These are phyloP conservation scores for Neocrepidodera transversa DNA, from an alignment of 2,888 invertebrate genomes.

Conservation along the genomic window DNA sequence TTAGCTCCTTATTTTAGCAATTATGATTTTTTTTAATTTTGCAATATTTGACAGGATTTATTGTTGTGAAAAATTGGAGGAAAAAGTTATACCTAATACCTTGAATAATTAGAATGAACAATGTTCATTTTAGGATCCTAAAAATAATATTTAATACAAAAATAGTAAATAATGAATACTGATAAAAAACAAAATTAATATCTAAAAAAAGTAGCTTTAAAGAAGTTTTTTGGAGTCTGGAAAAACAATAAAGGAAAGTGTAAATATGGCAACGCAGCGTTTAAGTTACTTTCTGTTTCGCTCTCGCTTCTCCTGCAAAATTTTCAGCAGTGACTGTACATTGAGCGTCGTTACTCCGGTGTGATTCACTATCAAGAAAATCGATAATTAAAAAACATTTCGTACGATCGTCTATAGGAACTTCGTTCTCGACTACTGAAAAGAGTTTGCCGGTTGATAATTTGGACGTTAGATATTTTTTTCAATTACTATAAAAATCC, in stretches of 20 bases:
- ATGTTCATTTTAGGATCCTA: no score
- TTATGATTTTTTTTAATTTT: no score
- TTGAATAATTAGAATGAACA: no score
- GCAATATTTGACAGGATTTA: no score
- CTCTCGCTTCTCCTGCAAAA: constrained; percentile 33
- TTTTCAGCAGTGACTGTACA: constrained; percentile 37
- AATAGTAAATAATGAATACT: no score
- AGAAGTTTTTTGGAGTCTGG: not conserved
- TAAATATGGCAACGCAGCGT: constrained; percentile 28
- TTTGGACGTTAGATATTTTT: no score
- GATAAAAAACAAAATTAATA: no score
- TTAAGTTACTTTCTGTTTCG: constrained; percentile 20
- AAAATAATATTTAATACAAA: no score
- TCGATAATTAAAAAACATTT: constrained; percentile 40
- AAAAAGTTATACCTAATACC: no score
- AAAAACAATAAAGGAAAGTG: not conserved
- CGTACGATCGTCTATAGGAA: constrained; percentile 15
- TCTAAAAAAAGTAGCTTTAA: not conserved
- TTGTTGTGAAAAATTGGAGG: no score
- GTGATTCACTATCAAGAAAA: constrained; percentile 42
- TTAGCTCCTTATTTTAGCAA: no score
- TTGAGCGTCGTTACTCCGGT: constrained; percentile 35
- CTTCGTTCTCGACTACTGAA: constrained; percentile 1
- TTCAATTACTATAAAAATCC: no score
- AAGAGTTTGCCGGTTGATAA: constrained; percentile 4